phyloP scores from a whole-genome alignment of 2,113 vertebrate genomes.

The Gavia stellata region DNA sequence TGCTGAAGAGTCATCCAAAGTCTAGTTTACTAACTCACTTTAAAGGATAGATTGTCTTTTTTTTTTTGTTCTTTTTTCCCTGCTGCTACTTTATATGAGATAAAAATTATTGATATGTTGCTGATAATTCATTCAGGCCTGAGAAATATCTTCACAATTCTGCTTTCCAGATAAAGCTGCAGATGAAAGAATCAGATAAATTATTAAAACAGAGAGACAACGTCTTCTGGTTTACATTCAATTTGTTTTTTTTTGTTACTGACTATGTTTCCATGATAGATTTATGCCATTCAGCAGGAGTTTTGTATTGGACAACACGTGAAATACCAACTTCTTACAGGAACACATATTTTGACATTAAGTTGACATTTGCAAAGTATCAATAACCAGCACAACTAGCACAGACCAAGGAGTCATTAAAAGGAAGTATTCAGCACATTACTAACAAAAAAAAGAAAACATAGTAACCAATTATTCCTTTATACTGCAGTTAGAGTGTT shows the following conservation, averaged over 20 bases:
- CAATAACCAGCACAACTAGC: background rate
- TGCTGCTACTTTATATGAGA: background rate
- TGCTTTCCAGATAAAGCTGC: background rate
- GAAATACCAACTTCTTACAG: background rate
- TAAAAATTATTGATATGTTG: background rate
- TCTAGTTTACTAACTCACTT: background rate
- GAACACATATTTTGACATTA: background rate
- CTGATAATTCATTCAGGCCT: background rate
- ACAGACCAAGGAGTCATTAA: background rate
- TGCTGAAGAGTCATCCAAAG: background rate
- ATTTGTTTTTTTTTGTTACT: background rate
- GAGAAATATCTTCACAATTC: background rate
- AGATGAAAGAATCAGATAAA: background rate
- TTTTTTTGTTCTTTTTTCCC: background rate
- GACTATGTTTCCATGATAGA: background rate
- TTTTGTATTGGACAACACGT: background rate
- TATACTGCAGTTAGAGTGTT: background rate
- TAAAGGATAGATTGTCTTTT: background rate
- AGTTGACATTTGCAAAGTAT: background rate
- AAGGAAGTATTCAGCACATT: background rate
- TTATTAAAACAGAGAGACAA: background rate
- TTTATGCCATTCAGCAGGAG: background rate
- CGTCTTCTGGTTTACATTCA: background rate
- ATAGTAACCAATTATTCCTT: background rate
- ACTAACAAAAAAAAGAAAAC: background rate